phyloP scores from a whole-genome alignment of 2,888 invertebrate species.

The Unio delphinus region DNA sequence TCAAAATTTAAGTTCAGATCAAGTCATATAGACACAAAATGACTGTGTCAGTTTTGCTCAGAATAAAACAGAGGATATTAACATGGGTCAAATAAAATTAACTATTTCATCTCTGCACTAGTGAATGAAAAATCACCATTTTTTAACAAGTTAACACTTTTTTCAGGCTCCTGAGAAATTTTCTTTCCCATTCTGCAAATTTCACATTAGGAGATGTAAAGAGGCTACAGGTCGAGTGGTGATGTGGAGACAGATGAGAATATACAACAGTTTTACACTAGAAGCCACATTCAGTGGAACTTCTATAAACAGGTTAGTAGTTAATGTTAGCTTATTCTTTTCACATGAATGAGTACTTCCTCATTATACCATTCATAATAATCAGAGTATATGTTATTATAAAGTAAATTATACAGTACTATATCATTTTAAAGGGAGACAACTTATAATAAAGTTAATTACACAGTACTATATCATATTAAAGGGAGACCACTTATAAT shows the following conservation, averaged over 20 bases:
- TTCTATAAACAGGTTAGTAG: constrained; percentile 61
- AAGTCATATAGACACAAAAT: too few species aligned
- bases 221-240: constrained; percentile 71
- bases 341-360: not conserved
- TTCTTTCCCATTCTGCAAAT: constrained; percentile 68
- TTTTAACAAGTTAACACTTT: not conserved
- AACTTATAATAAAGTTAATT: too few species aligned
- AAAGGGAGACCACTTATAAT: not conserved
- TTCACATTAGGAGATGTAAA: constrained; percentile 68
- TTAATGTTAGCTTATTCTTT: not conserved
- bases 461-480: too few species aligned
- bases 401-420: too few species aligned
- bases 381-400: not conserved
- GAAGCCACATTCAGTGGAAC: constrained; percentile 71
- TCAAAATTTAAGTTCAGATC: too few species aligned
- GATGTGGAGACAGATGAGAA: constrained; percentile 69
- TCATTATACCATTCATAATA: not conserved
- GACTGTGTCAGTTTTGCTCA: too few species aligned
- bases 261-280: constrained; percentile 69
- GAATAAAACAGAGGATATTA: too few species aligned
- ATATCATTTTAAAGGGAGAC: too few species aligned
- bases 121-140: too few species aligned
- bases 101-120: too few species aligned
- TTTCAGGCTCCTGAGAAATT: constrained; percentile 68
- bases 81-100: too few species aligned